Evolutionary conservation across 2,113 vertebrate genomes (phyloP).

Genomic region (Merops nubicus): DNA sequence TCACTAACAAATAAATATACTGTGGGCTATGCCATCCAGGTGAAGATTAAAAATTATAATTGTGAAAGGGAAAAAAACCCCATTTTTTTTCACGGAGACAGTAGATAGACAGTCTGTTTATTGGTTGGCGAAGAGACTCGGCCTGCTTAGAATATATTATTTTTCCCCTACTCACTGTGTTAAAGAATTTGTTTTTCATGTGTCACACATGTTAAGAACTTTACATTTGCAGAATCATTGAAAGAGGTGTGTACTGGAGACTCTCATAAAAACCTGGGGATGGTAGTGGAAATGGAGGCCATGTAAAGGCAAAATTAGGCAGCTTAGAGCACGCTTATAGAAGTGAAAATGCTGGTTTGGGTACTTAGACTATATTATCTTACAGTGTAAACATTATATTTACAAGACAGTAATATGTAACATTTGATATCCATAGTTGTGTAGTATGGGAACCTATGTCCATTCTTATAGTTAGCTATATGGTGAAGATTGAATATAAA

Average conservation of each 20-base stretch:
- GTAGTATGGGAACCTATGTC: neutral
- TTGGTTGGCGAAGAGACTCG: neutral
- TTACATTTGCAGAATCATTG: too few species aligned
- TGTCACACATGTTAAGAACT: neutral
- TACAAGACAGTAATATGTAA: neutral
- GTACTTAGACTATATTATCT: neutral
- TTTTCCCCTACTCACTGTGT: neutral
- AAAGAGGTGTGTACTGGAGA: neutral
- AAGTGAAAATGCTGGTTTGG: neutral
- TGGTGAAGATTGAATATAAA: neutral
- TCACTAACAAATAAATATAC: neutral
- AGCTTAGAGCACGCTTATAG: neutral
- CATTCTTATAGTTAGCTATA: neutral
- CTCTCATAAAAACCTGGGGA: neutral
- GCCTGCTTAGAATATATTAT: neutral
- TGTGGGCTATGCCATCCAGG: neutral
- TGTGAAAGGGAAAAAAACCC: neutral
- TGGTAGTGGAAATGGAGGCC: neutral
- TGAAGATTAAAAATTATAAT: neutral
- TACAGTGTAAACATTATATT: neutral
- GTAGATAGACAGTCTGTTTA: neutral
- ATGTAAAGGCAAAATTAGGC: neutral
- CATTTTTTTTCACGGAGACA: neutral
- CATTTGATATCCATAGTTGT: neutral
- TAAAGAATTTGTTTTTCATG: neutral